phyloP scores from a whole-genome alignment of 2,888 invertebrate species.

The Agonopterix alstromeriana region DNA sequence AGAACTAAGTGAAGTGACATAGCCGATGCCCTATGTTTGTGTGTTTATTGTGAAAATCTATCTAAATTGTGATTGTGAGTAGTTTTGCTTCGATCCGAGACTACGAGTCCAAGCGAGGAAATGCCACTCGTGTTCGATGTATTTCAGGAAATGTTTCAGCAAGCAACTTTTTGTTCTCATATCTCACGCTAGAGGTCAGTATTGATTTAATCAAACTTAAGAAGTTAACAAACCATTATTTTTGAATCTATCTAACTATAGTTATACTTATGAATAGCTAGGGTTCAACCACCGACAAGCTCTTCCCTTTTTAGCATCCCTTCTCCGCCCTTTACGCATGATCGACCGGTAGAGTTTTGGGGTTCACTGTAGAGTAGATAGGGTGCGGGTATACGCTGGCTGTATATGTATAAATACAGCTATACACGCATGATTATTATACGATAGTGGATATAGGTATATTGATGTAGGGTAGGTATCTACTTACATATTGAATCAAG shows the following conservation, averaged over 20 bases:
- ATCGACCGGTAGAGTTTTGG: constrained; percentile 73
- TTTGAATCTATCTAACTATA: constrained; percentile 16
- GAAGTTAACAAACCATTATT: neutral
- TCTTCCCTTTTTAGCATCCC: constrained; percentile 73
- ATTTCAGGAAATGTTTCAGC: constrained; percentile 73
- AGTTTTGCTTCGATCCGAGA: constrained; percentile 66
- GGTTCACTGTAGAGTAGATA: constrained; percentile 54
- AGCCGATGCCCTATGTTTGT: constrained; percentile 16
- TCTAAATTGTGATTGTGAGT: constrained; percentile 44
- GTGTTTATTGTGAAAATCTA: constrained; percentile 46
- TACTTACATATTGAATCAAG: too few relatives aligned
- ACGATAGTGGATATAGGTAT: neutral
- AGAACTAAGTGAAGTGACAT: constrained; percentile 30
- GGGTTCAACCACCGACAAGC: constrained; percentile 68
- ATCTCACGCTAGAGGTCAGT: constrained; percentile 74
- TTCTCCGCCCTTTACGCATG: constrained; percentile 76
- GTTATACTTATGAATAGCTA: constrained; percentile 34
- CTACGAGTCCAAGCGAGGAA: constrained; percentile 49
- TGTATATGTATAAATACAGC: neutral
- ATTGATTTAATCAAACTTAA: constrained; percentile 14
- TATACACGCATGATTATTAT: neutral
- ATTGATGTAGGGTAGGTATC: too few relatives aligned
- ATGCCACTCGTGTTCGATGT: constrained; percentile 59
- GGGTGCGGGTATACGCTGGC: constrained; percentile 43
- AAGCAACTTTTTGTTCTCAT: constrained; percentile 69